Evolutionary conservation across 2,797 vertebrate species (phyloP).

Genomic region (Manis crassicaudata): DNA sequence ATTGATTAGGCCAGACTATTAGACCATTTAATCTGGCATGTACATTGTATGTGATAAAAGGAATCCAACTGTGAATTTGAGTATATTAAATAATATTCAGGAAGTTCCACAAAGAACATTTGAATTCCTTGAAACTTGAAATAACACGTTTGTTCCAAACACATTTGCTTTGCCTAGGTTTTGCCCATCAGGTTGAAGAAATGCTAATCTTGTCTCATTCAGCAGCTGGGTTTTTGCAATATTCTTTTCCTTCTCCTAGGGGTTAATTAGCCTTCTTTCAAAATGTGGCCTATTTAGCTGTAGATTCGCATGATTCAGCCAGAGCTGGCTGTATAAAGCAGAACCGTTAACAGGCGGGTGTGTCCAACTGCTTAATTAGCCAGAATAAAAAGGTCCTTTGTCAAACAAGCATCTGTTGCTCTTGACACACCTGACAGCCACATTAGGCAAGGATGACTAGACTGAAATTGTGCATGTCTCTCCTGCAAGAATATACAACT

Average conservation of each 20-base stretch:
- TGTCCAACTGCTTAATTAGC: constrained; percentile 88
- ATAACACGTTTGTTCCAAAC: constrained; percentile 81
- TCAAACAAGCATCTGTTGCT: constrained; percentile 86
- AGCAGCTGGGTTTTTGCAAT: constrained; percentile 82
- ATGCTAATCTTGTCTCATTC: constrained; percentile 81
- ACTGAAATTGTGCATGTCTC: constrained; percentile 78
- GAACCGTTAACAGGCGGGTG: constrained; percentile 83
- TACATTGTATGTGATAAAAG: constrained; percentile 72
- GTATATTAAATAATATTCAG: constrained; percentile 80
- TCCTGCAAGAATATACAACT: constrained; percentile 73
- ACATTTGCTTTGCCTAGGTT: constrained; percentile 77
- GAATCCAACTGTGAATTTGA: constrained; percentile 77
- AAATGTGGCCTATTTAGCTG: constrained; percentile 83
- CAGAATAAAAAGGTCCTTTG: constrained; percentile 87
- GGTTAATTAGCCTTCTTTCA: constrained; percentile 88
- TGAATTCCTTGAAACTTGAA: constrained; percentile 68
- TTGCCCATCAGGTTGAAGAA: constrained; percentile 81
- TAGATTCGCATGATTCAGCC: constrained; percentile 81
- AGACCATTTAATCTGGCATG: constrained; percentile 78
- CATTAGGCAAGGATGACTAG: constrained; percentile 84
- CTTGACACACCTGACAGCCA: constrained; percentile 85
- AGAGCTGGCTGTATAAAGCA: constrained; percentile 80
- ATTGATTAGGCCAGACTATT: constrained; percentile 78
- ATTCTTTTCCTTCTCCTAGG: constrained; percentile 79
- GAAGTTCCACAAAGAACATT: constrained; percentile 70